Conservation (phyloP, 2,888 invertebrate species). For the Orthosia gothica region DNA sequence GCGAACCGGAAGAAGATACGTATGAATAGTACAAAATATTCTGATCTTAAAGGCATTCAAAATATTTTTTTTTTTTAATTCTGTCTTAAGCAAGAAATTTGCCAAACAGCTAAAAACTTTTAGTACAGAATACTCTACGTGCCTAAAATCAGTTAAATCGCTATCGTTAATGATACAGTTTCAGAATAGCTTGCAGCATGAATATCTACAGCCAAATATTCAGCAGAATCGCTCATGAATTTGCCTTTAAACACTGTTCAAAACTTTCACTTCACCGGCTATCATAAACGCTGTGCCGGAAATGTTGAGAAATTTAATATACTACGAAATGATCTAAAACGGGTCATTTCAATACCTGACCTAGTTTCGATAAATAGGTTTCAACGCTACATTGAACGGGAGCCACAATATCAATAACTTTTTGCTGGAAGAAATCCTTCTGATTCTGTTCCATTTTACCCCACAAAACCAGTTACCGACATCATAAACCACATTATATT, state of each 20-base stretch:
- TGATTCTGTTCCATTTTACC: slow-evolving; percentile 6
- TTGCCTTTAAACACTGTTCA: slow-evolving; percentile 32
- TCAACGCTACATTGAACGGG: slow-evolving; percentile 10
- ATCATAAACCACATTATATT: slow-evolving; percentile 54
- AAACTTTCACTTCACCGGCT: slow-evolving; percentile 32
- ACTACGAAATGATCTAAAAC: slow-evolving; percentile 39
- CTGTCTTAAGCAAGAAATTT: not conserved
- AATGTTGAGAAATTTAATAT: slow-evolving; percentile 43
- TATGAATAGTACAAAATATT: too few species aligned
- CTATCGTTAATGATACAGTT: not conserved
- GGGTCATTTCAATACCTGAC: slow-evolving; percentile 55
- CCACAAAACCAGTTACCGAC: slow-evolving; percentile 32
- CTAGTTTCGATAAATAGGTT: slow-evolving; percentile 47
- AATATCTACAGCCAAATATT: slow-evolving; percentile 26
- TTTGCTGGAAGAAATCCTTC: slow-evolving; percentile 26
- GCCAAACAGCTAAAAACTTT: not conserved
- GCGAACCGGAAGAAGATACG: too few species aligned
- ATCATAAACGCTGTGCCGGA: slow-evolving; percentile 31
- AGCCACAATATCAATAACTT: slow-evolving; percentile 39
- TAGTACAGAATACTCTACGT: not conserved
- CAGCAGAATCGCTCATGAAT: slow-evolving; percentile 20
- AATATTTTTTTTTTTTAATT: not conserved
- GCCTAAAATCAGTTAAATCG: not conserved
- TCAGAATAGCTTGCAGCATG: not conserved
- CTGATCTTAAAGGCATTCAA: too few species aligned